A percentile compares a stretch with the other conserved stretches of the same genome.
These are phyloP conservation scores for mouse (Mus musculus) DNA, from an alignment of 2,113 vertebrate species.

Conservation along the genomic window DNA sequence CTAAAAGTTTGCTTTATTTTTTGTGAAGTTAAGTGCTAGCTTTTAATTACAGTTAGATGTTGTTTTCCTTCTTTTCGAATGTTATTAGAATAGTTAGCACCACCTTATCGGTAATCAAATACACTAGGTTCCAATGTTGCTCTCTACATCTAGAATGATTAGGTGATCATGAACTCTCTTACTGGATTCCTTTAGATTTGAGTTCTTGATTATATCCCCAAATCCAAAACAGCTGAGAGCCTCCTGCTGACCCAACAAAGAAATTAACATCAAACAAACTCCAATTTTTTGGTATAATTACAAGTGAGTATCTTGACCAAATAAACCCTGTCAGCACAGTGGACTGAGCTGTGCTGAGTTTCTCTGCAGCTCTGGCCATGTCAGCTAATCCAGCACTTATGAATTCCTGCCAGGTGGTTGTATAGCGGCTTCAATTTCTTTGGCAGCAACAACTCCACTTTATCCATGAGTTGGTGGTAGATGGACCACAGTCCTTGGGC, in stretches of 20 bases:
- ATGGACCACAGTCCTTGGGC: too few relatives aligned
- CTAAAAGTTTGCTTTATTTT: conserved; percentile 79
- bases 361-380: too few relatives aligned
- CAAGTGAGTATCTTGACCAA: conserved; percentile 99
- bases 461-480: too few relatives aligned
- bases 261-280: conserved; percentile 98
- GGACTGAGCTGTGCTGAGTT: too few relatives aligned
- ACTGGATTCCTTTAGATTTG: conserved; percentile 88
- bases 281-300: conserved; percentile 99
- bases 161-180: conserved; percentile 73
- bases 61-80: not conserved
- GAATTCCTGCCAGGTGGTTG: too few relatives aligned
- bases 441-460: too few relatives aligned
- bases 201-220: conserved; percentile 93
- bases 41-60: conserved; percentile 50
- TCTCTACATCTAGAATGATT: conserved; percentile 68
- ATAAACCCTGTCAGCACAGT: conserved; percentile 90
- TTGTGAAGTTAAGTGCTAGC: conserved; percentile 47
- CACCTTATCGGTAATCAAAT: conserved; percentile 68
- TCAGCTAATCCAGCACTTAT: too few relatives aligned
- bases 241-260: conserved; percentile 94
- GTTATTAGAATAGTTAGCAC: conserved; percentile 43
- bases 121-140: conserved; percentile 81
- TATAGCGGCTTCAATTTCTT: too few relatives aligned
- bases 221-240: conserved; percentile 95